Evolutionary conservation across 35 echinoderm and acorn worm genomes (phyloP).

Genomic region (Acanthaster planci): DNA sequence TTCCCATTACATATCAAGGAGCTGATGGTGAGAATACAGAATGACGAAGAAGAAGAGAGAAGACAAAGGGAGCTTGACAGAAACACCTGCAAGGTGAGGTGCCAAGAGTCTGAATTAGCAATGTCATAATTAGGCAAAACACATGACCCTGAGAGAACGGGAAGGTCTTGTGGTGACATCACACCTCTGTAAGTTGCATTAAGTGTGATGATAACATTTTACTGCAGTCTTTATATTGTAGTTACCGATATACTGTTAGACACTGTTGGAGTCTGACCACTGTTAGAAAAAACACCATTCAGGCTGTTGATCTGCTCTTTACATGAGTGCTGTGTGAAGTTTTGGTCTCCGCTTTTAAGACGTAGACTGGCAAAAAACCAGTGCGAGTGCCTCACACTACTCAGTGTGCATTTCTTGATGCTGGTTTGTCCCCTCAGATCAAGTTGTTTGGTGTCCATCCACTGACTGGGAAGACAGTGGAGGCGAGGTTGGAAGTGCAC

Average conservation of each 20-base stretch:
- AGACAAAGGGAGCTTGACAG: constrained; percentile 83
- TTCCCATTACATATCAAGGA: constrained; percentile 75
- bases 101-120: too few relatives aligned
- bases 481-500: constrained; percentile 90
- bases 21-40: constrained; percentile 58
- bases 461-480: constrained; percentile 68
- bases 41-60: constrained; percentile 88
- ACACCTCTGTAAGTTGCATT: too few relatives aligned
- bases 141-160: too few relatives aligned
- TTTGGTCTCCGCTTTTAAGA: background rate
- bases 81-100: constrained; percentile 94
- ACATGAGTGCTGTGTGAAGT: too few relatives aligned
- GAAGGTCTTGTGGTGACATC: too few relatives aligned
- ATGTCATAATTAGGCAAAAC: too few relatives aligned
- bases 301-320: too few relatives aligned
- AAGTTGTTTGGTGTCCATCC: constrained; percentile 97
- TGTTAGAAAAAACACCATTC: too few relatives aligned
- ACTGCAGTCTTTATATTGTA: too few relatives aligned
- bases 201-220: too few relatives aligned
- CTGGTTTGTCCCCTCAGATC: constrained; percentile 55
- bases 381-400: background rate
- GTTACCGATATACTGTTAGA: too few relatives aligned
- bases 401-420: background rate
- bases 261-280: too few relatives aligned
- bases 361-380: background rate